Evolutionary conservation across 2,888 invertebrate species (phyloP).

Genomic region (Sesia apiformis): DNA sequence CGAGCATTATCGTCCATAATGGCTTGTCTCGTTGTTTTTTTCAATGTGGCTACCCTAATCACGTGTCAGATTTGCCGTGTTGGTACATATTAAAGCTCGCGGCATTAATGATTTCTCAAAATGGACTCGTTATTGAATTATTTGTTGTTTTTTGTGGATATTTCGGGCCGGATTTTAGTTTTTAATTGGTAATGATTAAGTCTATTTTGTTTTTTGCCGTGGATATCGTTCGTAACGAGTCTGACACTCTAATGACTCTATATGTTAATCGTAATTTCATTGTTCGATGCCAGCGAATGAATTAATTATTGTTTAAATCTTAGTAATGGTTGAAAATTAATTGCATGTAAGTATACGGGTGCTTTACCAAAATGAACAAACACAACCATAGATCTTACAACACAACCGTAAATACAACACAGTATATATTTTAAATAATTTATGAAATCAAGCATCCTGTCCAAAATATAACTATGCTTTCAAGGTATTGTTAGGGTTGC

Average conservation of each 20-base stretch:
- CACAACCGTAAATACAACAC: no score
- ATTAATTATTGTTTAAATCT: conserved; percentile 21
- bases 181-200: conserved; percentile 32
- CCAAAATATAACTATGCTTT: no score
- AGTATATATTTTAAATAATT: no score
- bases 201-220: conserved; percentile 23
- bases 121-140: conserved; percentile 49
- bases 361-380: no score
- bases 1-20: conserved; percentile 51
- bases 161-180: conserved; percentile 11
- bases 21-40: conserved; percentile 56
- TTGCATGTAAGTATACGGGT: no score
- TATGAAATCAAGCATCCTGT: no score
- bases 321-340: no score
- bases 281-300: conserved; percentile 9
- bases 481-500: no score
- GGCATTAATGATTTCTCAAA: conserved; percentile 54
- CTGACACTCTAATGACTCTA: conserved; percentile 31
- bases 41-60: conserved; percentile 67
- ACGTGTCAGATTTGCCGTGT: conserved; percentile 67
- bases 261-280: conserved; percentile 35
- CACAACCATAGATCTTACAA: no score
- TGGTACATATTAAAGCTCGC: conserved; percentile 39
- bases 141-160: conserved; percentile 21
- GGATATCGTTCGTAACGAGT: conserved; percentile 3